Percentiles rank a stretch among this genome's conserved stretches.
These are phyloP conservation scores for Bubo blakistoni DNA, from an alignment of 2,113 vertebrate genomes.

Conservation along the genomic window DNA sequence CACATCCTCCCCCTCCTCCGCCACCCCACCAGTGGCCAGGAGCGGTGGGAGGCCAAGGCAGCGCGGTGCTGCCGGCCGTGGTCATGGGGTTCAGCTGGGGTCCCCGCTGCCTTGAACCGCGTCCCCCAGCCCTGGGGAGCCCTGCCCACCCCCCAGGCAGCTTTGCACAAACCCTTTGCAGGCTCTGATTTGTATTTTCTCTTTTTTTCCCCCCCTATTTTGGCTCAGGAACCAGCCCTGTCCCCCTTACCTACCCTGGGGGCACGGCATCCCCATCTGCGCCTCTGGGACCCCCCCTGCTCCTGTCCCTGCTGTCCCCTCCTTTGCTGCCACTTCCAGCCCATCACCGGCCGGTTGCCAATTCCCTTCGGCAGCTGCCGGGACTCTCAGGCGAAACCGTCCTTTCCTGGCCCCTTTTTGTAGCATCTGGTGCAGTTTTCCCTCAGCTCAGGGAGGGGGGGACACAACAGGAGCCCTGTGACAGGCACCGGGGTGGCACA, in stretches of 20 bases:
- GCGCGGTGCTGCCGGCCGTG: rapidly evolving
- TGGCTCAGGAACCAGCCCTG: not conserved
- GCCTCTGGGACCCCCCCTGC: not conserved
- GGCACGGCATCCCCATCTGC: not conserved
- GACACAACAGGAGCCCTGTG: not conserved
- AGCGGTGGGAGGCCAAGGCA: rapidly evolving
- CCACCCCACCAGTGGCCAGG: rapidly evolving
- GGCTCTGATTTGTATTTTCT: not conserved
- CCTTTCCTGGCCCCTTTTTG: not conserved
- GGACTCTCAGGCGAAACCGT: rapidly evolving
- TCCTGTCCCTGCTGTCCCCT: not conserved
- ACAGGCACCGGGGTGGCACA: rapidly evolving
- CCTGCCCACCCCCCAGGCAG: not conserved
- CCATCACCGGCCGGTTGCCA: rapidly evolving
- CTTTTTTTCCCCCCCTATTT: too few relatives aligned
- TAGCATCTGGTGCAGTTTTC: not conserved
- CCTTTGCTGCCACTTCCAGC: not conserved
- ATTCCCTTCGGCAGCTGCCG: not conserved
- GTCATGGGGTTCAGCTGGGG: not conserved
- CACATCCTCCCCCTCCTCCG: not conserved
- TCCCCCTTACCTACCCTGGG: not conserved
- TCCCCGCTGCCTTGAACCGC: rapidly evolving
- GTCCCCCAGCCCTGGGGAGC: not conserved
- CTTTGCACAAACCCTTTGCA: not conserved
- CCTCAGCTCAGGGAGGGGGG: rapidly evolving